phyloP scores from a whole-genome alignment of 2,888 invertebrate species.

The Nomada flava region DNA sequence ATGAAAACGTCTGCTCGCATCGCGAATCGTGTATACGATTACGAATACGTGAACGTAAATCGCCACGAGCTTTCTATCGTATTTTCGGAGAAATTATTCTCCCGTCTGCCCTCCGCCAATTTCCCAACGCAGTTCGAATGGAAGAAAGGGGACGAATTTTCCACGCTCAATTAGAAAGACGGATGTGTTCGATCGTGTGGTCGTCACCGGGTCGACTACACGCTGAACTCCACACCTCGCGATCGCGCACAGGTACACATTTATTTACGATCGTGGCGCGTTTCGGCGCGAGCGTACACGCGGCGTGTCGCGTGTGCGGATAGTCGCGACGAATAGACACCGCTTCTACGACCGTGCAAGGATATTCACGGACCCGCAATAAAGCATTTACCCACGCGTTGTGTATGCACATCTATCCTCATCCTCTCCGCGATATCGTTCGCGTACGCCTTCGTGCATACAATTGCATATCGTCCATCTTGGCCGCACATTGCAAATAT shows the following conservation, averaged over 20 bases:
- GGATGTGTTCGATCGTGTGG: neutral
- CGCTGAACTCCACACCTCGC: conserved; percentile 39
- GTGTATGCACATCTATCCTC: conserved; percentile 71
- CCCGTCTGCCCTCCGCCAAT: neutral
- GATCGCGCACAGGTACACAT: conserved; percentile 44
- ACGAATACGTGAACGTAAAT: too few species aligned
- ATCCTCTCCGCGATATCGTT: conserved; percentile 66
- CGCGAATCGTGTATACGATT: neutral
- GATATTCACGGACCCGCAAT: conserved; percentile 75
- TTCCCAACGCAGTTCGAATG: neutral
- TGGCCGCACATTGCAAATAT: conserved; percentile 68
- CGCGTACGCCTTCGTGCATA: conserved; percentile 72
- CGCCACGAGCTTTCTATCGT: too few species aligned
- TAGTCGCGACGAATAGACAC: conserved; percentile 66
- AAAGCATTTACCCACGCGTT: conserved; percentile 80
- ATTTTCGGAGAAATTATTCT: too few species aligned
- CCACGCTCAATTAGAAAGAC: neutral
- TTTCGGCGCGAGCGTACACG: conserved; percentile 49
- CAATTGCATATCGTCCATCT: conserved; percentile 73
- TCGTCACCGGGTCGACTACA: conserved; percentile 3
- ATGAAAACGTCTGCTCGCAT: neutral
- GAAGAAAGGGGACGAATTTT: neutral
- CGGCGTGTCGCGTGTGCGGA: conserved; percentile 53
- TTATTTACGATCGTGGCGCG: conserved; percentile 66
- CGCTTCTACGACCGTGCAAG: conserved; percentile 63